A percentile compares a stretch with the other conserved stretches of the same genome.
These are phyloP conservation scores for Ianthella basta DNA, from an alignment of 37 sponge, comb jelly and placozoan genomes.

Conservation along the genomic window DNA sequence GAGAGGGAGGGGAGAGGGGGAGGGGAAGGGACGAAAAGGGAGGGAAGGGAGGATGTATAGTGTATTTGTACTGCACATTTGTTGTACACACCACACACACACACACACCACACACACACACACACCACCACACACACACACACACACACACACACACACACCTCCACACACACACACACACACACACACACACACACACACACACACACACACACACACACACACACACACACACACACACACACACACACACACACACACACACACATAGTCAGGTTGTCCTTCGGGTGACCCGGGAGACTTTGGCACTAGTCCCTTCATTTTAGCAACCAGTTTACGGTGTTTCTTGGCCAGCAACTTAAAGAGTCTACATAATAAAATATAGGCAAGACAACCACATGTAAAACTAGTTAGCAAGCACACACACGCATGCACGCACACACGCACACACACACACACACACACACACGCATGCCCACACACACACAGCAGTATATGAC, in stretches of 20 bases:
- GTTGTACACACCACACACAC: too few species aligned
- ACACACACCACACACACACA: too few species aligned
- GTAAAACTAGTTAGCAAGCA: not conserved
- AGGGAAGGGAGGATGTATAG: not conserved
- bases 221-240: too few species aligned
- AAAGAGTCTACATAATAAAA: slow-evolving; percentile 59
- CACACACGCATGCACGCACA: not conserved
- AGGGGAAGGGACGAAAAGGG: slow-evolving; percentile 12
- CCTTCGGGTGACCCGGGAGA: slow-evolving; percentile 2
- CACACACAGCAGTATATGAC: not conserved
- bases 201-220: too few species aligned
- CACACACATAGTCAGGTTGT: slow-evolving; percentile 29
- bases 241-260: too few species aligned
- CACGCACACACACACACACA: too few species aligned
- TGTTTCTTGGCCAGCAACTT: slow-evolving; percentile 86
- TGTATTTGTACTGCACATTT: too few species aligned
- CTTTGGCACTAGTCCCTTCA: slow-evolving; percentile 20
- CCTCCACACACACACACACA: too few species aligned
- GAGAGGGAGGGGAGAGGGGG: slow-evolving; percentile 11
- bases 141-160: too few species aligned
- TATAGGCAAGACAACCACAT: not conserved
- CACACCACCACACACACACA: too few species aligned
- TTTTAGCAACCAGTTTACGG: slow-evolving; percentile 52
- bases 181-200: too few species aligned
- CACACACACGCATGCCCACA: slow-evolving; percentile 22